Evolutionary conservation across 2,113 vertebrate species (phyloP), one percentile per base, ranked within the genome.

Genomic region (Nothocercus julius): DNA sequence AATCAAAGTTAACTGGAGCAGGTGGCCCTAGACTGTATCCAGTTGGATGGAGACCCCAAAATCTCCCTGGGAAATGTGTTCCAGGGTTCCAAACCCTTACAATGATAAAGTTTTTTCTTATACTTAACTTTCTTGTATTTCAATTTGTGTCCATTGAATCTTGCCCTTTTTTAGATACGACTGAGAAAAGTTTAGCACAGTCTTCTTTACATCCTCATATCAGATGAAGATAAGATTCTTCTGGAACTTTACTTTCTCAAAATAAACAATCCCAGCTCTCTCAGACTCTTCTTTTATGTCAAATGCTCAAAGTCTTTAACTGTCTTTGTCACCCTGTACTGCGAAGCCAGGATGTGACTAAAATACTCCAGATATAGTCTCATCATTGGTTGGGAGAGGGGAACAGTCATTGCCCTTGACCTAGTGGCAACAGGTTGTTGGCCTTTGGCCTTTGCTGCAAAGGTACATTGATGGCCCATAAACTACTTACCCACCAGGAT

Each of bases 141-240:
- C 30, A 49, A 1, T 70, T 82, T 78, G 28, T 86, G 15, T 12
- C 44, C 9, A 4, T 49, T 85, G 6, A 21, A 42, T 81, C 40
- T 85, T 74, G 12, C 24, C 16, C 28, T 69, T 34, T 69, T 13
- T 2, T 83, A 30, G 30, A 18, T 38, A 64, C 25, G 16, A 3
- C 13, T 85, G 74, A 81, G 12, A 49, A 49, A 49, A 47, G 4
- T 70, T 28, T 87, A 9, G 20, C 11, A 49, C 20, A 19, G 8
- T 9, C 12, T 38, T 74, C 68, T 81, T 51, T 40, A 49, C 21
- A 27, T 63, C 66, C 36, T 4, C 12, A 40, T 42, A 34, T 19
- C 54, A 70, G 3, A 16, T 70, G 30, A 3, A 5, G 6, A 14
- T 66, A 51, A 38, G 24, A 22, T 49, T 9, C 4, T 13, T 0